Base-by-base conservation (phyloP, 2,113 vertebrate species). In the Callipepla squamata region DNA sequence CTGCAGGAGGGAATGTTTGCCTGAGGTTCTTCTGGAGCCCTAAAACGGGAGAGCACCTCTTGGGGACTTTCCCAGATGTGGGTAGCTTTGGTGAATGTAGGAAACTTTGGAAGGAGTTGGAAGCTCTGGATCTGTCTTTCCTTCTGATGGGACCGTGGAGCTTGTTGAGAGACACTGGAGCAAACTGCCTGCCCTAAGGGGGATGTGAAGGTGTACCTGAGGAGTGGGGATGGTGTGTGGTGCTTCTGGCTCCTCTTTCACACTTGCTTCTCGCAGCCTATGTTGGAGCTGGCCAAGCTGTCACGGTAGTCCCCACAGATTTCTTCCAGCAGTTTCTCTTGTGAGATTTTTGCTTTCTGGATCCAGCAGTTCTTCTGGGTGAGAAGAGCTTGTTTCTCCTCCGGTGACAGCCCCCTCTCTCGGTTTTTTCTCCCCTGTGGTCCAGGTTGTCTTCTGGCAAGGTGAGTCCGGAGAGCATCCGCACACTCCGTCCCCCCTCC, bases 381-480 rank as follows among this genome's bases (percentile, higher is more conserved):
- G 2, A 55, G 45, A 44, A 38, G 45, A 17, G 12, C 50, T 75
- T n/a, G 34, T 22, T 67, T 40, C 55, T 4, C 5, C 77, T 74
- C 57, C 1, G 0, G 63, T 96, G 94, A 94, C 87, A 2, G 9
- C 81, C 53, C 75, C 59, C 82, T 87, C 79, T 94, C 86, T 93
- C 0, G 82, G 59, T 92, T 95, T 79, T 40, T 25, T 83, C 38
- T 94, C 79, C 51, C 89, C 63, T 95, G 65, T 97, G 93, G 93
- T 89, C 51, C 92, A 99, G 99, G 97, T 97, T 99, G 95, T 99
- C 99, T 59, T 99, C 99, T 11, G 99, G 99, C 87, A 99, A 99
- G 97, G 99, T 99, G 98, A 99, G 99, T 97, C 99, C 99, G 0
- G 99, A 99, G 98, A 99, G 99, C 97, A 98, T 99, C 90, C 98